A percentile compares a stretch with the other conserved stretches of the same genome.
Evolutionary conservation across 2,888 invertebrate genomes (phyloP).

Genomic region (Agonopterix arenella): DNA sequence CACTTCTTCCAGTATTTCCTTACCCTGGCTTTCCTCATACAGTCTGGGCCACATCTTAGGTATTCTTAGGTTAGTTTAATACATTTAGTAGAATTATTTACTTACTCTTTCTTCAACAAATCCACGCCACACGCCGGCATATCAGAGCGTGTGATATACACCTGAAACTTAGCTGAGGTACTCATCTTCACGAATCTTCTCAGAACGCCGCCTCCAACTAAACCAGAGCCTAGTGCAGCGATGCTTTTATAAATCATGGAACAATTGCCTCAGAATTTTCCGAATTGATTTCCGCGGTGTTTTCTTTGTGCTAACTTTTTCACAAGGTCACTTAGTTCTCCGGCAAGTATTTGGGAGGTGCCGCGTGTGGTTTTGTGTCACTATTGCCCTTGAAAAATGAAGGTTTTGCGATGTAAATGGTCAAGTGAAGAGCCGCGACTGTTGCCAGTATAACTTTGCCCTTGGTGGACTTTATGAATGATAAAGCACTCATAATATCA

Average conservation of each 20-base stretch:
- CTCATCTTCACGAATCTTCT: constrained; percentile 48
- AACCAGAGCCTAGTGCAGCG: constrained; percentile 18
- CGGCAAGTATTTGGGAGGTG: constrained; percentile 58
- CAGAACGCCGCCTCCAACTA: constrained; percentile 21
- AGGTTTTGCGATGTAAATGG: constrained; percentile 60
- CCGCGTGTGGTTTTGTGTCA: constrained; percentile 25
- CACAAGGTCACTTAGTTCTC: constrained; percentile 46
- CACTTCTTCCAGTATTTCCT: no score
- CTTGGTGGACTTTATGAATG: constrained; percentile 59
- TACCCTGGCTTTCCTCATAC: no score
- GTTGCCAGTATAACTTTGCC: constrained; percentile 61
- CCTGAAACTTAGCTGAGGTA: constrained; percentile 56
- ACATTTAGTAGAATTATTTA: constrained; percentile 14
- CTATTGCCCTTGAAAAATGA: constrained; percentile 56
- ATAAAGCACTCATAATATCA: constrained; percentile 47
- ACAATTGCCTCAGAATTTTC: constrained; percentile 10
- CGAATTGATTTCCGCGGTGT: constrained; percentile 26
- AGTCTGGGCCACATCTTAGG: no score
- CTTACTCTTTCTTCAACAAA: constrained; percentile 79
- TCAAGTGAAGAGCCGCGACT: constrained; percentile 51
- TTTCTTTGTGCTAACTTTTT: constrained; percentile 15
- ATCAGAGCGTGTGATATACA: constrained; percentile 80
- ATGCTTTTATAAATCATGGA: constrained; percentile 52
- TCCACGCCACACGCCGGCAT: constrained; percentile 79
- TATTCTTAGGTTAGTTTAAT: no score